Evolutionary conservation across 2,888 invertebrate species (phyloP).

Genomic region (Ellobium chinense): DNA sequence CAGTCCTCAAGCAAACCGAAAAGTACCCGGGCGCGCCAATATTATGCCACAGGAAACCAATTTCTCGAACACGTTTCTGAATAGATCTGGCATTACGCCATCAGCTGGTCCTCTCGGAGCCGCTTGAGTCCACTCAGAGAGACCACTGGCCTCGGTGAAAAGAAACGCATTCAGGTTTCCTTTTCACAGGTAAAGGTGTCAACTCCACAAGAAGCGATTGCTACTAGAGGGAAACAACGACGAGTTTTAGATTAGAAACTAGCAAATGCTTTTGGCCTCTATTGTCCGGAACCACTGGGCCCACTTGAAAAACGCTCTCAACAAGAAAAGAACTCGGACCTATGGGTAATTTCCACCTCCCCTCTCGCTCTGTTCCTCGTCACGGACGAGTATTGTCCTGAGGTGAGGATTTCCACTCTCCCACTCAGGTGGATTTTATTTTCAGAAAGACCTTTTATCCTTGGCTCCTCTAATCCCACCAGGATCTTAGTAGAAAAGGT

Average conservation of each 20-base stretch:
- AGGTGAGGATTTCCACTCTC: neutral
- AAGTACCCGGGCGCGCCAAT: neutral
- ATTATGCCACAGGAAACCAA: neutral
- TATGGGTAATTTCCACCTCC: neutral
- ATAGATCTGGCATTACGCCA: neutral
- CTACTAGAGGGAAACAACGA: neutral
- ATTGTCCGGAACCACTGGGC: neutral
- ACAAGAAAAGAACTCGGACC: neutral
- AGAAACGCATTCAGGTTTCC: neutral
- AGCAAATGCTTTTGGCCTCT: neutral
- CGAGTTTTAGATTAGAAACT: constrained; percentile 10
- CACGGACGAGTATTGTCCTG: neutral
- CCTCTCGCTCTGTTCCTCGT: neutral
- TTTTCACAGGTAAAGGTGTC: neutral
- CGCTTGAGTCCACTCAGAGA: neutral
- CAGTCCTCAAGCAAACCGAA: too few species aligned
- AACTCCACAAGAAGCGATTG: neutral
- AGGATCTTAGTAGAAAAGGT: neutral
- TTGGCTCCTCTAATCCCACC: neutral
- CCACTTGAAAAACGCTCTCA: neutral
- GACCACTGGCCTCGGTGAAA: neutral
- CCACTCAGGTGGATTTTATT: neutral
- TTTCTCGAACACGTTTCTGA: neutral
- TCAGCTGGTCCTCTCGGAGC: neutral
- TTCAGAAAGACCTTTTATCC: neutral